Conservation (phyloP, 2,113 vertebrate genomes). For the Delphinus delphis region DNA sequence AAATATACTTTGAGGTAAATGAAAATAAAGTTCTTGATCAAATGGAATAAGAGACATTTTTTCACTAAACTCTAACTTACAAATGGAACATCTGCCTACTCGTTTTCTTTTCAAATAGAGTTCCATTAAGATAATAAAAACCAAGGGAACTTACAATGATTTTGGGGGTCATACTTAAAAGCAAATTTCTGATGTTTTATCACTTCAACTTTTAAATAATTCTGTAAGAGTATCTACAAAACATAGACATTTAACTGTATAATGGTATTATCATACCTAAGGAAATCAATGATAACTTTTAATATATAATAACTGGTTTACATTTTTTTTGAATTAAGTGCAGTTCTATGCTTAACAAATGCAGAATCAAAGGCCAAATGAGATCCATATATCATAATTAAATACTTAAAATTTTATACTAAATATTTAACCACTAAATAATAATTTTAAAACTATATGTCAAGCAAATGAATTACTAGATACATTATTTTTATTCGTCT, state of each 20-base stretch:
- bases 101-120: background rate
- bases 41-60: background rate
- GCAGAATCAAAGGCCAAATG: background rate
- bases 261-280: background rate
- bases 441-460: conserved; percentile 8
- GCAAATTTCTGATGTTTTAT: background rate
- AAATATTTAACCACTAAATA: conserved; percentile 2
- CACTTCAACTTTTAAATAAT: background rate
- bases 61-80: background rate
- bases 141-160: background rate
- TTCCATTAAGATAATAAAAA: background rate
- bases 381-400: background rate
- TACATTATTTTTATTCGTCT: background rate
- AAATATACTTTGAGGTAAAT: conserved; percentile 24
- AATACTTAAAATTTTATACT: conserved; percentile 20
- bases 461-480: background rate
- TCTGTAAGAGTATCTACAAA: background rate
- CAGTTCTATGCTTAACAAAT: background rate
- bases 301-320: background rate
- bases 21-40: background rate
- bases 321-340: background rate
- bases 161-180: background rate
- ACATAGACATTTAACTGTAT: background rate
- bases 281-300: background rate
- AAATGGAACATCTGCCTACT: background rate